These are phyloP conservation scores for Edolisoma coerulescens DNA, from an alignment of 2,113 vertebrate genomes.

Conservation along the genomic window DNA sequence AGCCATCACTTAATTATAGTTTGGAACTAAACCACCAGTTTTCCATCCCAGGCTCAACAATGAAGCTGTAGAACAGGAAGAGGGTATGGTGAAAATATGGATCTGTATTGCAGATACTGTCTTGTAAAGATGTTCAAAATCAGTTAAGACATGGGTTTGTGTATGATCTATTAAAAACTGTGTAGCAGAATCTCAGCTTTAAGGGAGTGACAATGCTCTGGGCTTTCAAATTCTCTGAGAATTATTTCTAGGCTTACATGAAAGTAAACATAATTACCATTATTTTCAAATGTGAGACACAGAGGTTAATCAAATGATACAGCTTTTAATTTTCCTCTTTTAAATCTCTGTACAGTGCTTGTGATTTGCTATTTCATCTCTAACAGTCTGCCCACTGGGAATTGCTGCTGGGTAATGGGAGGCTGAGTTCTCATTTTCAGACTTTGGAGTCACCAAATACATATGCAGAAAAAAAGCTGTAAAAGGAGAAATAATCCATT, in stretches of 20 bases:
- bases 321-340: constrained; percentile 13
- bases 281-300: constrained; percentile 12
- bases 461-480: not conserved
- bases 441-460: not conserved
- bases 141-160: not conserved
- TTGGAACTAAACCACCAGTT: not conserved
- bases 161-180: not conserved
- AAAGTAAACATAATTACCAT: constrained; percentile 12
- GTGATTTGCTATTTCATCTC: not conserved
- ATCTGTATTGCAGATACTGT: not conserved
- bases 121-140: not conserved
- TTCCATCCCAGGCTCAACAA: not conserved
- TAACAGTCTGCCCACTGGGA: not conserved
- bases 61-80: not conserved
- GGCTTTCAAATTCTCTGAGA: not conserved
- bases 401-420: not conserved
- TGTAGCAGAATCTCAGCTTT: not conserved
- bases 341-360: not conserved
- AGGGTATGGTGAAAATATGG: not conserved
- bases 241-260: not conserved
- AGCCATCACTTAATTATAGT: not conserved
- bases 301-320: constrained; percentile 17
- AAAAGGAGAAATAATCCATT: not conserved
- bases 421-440: not conserved
- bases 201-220: not conserved